Evolutionary conservation across 2,888 invertebrate genomes (phyloP).

Genomic region (Stomorhina lunata): DNA sequence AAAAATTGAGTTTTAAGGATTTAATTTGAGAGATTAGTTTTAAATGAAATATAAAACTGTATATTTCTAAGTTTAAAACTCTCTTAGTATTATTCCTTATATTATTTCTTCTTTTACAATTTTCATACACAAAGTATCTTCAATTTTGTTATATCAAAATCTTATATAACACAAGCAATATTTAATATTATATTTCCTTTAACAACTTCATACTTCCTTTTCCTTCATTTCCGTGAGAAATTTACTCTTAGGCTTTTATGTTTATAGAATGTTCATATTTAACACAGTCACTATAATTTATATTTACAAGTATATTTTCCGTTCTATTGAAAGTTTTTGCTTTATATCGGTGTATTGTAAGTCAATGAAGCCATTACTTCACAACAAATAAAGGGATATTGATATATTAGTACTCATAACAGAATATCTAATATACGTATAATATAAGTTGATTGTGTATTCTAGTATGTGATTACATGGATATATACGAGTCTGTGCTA

Average conservation of each 20-base stretch:
- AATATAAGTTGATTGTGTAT: not conserved
- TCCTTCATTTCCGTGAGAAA: not conserved
- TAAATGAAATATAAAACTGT: no score
- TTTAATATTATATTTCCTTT: not conserved
- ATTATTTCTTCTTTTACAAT: no score
- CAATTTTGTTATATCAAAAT: no score
- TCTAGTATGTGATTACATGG: not conserved
- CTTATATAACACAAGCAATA: no score
- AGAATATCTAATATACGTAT: conserved; percentile 14
- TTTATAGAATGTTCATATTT: no score
- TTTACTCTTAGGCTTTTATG: not conserved
- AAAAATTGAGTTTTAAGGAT: no score
- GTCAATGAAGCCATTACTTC: conserved; percentile 51
- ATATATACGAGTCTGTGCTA: not conserved
- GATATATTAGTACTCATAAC: conserved; percentile 1
- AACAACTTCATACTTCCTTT: not conserved
- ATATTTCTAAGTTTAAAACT: no score
- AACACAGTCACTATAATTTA: not conserved
- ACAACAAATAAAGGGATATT: conserved; percentile 46
- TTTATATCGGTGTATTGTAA: conserved; percentile 42
- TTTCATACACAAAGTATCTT: no score
- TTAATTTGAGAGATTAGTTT: no score
- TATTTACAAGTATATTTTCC: not conserved
- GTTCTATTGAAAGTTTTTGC: not conserved
- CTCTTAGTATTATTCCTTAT: no score